A percentile compares a stretch with the other conserved stretches of the same genome.
Conservation (phyloP, 2,797 vertebrate species). For the Enteromius mattozi region DNA sequence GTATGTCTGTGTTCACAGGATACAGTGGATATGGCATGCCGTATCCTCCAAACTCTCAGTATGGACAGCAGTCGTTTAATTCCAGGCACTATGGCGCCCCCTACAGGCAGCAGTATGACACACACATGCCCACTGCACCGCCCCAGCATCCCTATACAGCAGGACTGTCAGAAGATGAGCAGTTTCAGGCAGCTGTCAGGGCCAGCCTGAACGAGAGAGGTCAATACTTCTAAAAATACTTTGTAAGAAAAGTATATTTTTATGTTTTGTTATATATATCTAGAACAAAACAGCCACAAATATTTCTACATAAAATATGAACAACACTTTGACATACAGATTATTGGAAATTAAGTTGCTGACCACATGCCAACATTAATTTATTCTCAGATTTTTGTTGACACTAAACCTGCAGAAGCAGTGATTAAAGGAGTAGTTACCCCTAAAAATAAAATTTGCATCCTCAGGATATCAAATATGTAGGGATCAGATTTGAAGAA, state of each 20-base stretch:
- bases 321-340: not conserved
- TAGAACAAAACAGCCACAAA: not conserved
- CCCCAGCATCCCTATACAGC: constrained; percentile 74
- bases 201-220: constrained; percentile 88
- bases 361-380: not conserved
- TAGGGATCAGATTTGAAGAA: not conserved
- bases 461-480: not conserved
- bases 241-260: not conserved
- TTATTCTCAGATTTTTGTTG: not conserved
- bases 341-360: not conserved
- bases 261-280: not conserved
- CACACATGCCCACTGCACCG: constrained; percentile 26
- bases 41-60: constrained; percentile 16
- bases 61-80: constrained; percentile 28
- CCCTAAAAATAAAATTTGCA: not conserved
- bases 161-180: constrained; percentile 88
- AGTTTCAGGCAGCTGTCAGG: constrained; percentile 84
- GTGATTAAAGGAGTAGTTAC: not conserved
- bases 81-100: not conserved
- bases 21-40: constrained; percentile 50
- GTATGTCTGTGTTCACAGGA: constrained; percentile 61
- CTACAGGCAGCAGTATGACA: not conserved
- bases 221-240: constrained; percentile 56
- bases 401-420: not conserved
- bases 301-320: not conserved